These are phyloP conservation scores for Mythimna loreyi DNA, from an alignment of 2,888 invertebrate genomes.

Conservation along the genomic window DNA sequence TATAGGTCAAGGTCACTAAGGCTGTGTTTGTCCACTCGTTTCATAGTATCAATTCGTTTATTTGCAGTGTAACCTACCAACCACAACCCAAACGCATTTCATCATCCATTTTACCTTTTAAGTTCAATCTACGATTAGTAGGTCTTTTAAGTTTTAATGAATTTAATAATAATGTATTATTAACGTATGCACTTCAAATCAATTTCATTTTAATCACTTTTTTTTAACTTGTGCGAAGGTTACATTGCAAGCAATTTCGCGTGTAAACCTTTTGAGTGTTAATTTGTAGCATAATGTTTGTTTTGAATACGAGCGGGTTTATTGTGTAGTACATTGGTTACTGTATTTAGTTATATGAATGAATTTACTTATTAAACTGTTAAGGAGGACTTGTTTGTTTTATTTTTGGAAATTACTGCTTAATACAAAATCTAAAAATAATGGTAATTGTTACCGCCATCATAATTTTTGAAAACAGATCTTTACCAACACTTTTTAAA, in stretches of 20 bases:
- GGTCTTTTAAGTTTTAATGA: background rate
- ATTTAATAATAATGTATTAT: background rate
- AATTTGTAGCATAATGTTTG: conserved; percentile 52
- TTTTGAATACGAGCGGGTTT: conserved; percentile 56
- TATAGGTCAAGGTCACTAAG: conserved; percentile 33
- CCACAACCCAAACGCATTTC: background rate
- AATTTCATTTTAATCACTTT: background rate
- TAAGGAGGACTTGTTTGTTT: conserved; percentile 35
- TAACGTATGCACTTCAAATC: conserved; percentile 12
- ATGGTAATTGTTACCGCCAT: no score
- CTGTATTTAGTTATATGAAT: conserved; percentile 61
- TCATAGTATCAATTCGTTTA: conserved; percentile 6
- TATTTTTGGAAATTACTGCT: background rate
- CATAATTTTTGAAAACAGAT: no score
- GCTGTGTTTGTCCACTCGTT: conserved; percentile 57
- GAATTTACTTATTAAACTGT: conserved; percentile 67
- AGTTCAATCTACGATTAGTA: background rate
- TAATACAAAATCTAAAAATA: no score
- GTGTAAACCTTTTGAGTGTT: conserved; percentile 20
- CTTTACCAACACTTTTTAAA: no score
- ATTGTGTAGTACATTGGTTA: conserved; percentile 59
- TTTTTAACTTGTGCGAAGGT: conserved; percentile 2
- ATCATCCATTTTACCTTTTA: background rate
- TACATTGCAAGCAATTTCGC: conserved; percentile 27
- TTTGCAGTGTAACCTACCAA: conserved; percentile 45